Percentiles rank a stretch among this genome's conserved stretches.
These are phyloP conservation scores for Alethe diademata DNA, from an alignment of 2,113 vertebrate genomes.

Conservation along the genomic window DNA sequence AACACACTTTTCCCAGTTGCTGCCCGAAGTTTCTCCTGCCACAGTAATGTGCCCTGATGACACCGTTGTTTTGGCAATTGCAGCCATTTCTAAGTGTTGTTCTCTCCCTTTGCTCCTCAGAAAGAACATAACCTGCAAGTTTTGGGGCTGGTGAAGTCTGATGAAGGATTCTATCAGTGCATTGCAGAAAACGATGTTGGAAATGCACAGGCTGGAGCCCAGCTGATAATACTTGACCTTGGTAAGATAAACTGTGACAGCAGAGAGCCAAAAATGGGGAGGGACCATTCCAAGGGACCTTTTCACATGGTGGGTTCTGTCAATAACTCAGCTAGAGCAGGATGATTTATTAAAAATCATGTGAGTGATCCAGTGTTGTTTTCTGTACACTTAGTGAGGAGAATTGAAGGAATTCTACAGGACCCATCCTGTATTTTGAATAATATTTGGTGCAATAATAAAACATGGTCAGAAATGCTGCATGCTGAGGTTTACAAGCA, in stretches of 20 bases:
- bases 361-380: neutral
- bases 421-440: neutral
- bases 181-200: constrained; percentile 95
- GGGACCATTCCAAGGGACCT: neutral
- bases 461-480: neutral
- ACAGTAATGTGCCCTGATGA: accelerated
- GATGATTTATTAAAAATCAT: neutral
- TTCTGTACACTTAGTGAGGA: neutral
- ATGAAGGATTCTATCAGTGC: constrained; percentile 98
- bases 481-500: neutral
- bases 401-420: neutral
- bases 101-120: constrained; percentile 67
- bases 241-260: constrained; percentile 78
- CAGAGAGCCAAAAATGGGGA: neutral
- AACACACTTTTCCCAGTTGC: neutral
- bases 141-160: constrained; percentile 93
- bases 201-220: constrained; percentile 91
- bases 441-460: neutral
- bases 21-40: neutral
- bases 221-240: constrained; percentile 94
- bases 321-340: neutral
- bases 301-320: neutral
- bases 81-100: neutral
- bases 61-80: neutral
- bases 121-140: constrained; percentile 98